phyloP scores from a whole-genome alignment of 2,113 vertebrate genomes.

The Mormyrus lacerda region DNA sequence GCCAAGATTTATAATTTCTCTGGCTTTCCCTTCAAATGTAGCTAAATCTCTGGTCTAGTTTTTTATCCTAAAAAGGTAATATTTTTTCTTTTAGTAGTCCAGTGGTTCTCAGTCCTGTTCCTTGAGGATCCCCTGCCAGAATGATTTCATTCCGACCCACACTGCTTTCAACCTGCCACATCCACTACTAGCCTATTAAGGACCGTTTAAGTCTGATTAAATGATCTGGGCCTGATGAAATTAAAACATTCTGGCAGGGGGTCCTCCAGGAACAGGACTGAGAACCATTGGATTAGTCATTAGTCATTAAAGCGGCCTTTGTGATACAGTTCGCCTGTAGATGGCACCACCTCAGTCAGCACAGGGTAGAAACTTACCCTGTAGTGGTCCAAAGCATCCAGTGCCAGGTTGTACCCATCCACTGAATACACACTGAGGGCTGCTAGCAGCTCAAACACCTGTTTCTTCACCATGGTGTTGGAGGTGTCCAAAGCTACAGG shows the following conservation, averaged over 20 bases:
- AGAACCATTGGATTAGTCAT: neutral
- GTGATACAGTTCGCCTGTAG: neutral
- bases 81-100: neutral
- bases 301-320: neutral
- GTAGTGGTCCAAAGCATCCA: conserved; percentile 92
- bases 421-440: conserved; percentile 87
- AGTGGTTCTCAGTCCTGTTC: neutral
- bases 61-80: neutral
- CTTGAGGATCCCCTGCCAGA: neutral
- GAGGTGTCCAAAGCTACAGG: conserved; percentile 86
- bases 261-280: neutral
- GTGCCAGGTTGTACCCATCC: conserved; percentile 75
- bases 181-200: neutral
- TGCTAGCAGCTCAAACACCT: conserved; percentile 92
- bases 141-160: neutral
- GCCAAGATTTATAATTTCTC: neutral
- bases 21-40: neutral
- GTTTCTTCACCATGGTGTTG: conserved; percentile 96
- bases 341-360: neutral
- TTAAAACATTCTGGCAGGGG: neutral
- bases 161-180: neutral
- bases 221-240: neutral
- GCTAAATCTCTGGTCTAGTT: neutral
- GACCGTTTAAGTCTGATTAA: neutral
- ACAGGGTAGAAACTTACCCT: conserved; percentile 65